Conservation (phyloP, 2,888 invertebrate species). For the Arrhopalites spinosus region DNA sequence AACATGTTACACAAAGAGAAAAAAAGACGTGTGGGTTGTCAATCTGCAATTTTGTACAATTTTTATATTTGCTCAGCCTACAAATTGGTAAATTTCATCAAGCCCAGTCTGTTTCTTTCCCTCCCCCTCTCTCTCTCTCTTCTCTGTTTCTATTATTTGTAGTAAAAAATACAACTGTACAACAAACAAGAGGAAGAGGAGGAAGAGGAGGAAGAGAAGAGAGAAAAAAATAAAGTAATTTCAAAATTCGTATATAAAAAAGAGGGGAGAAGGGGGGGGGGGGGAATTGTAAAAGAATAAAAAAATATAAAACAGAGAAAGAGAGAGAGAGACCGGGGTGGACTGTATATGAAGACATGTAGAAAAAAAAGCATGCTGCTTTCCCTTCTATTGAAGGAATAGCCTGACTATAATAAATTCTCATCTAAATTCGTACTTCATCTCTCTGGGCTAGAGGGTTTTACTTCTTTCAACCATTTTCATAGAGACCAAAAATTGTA, state of each 20-base stretch:
- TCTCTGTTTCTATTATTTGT: background rate
- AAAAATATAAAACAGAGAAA: conserved; percentile 1
- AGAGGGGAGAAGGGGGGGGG: background rate
- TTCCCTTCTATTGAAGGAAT: conserved; percentile 19
- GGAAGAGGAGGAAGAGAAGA: too few species aligned
- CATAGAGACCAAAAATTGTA: too few species aligned
- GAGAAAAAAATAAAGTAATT: conserved; percentile 14
- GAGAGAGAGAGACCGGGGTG: background rate
- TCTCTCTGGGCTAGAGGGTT: conserved; percentile 20
- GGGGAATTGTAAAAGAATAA: background rate
- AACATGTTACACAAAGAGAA: too few species aligned
- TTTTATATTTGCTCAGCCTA: background rate
- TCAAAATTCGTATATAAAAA: conserved; percentile 7
- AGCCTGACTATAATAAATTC: conserved; percentile 16
- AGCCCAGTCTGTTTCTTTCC: too few species aligned
- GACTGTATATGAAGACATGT: background rate
- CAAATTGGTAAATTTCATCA: conserved; percentile 1
- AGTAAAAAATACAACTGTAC: background rate
- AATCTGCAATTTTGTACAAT: background rate
- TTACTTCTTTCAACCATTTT: too few species aligned
- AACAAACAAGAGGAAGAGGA: too few species aligned
- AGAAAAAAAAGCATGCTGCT: background rate
- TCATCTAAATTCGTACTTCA: conserved; percentile 34
- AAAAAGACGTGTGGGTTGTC: background rate
- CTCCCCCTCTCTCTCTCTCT: too few species aligned